Percentiles rank a stretch among this genome's conserved stretches.
phyloP scores from a whole-genome alignment of 2,888 invertebrate species.

The Clusia tigrina region DNA sequence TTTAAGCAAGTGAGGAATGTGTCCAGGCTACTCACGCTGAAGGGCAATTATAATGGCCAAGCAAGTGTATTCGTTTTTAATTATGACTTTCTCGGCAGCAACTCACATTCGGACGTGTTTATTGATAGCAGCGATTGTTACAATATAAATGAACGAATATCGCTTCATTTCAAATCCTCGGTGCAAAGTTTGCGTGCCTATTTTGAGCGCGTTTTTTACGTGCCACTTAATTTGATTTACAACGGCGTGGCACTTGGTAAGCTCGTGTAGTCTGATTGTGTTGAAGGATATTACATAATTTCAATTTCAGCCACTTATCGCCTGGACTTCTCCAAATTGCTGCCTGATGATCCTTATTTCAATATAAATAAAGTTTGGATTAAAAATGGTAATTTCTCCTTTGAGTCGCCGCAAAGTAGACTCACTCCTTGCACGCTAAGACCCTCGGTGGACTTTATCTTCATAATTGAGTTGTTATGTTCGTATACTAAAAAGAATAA shows the following conservation, averaged over 20 bases:
- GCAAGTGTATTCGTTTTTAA: constrained; percentile 41
- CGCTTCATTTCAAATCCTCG: constrained; percentile 65
- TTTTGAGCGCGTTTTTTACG: constrained; percentile 63
- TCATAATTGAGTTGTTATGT: constrained; percentile 42
- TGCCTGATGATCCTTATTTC: constrained; percentile 47
- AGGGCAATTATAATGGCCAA: constrained; percentile 5
- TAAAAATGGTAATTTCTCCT: constrained; percentile 41
- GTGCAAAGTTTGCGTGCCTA: constrained; percentile 63
- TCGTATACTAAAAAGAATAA: constrained; percentile 21
- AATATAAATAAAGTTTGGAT: constrained; percentile 26
- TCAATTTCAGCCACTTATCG: constrained; percentile 46
- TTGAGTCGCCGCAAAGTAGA: constrained; percentile 42
- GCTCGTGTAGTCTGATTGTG: background rate
- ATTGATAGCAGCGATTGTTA: constrained; percentile 54
- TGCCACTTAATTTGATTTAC: constrained; percentile 64
- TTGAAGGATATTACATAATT: background rate
- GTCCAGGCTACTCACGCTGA: constrained; percentile 41
- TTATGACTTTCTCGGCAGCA: constrained; percentile 58
- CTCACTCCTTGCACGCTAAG: constrained; percentile 39
- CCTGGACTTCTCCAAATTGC: constrained; percentile 47
- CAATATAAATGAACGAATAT: constrained; percentile 64
- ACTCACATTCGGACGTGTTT: constrained; percentile 49
- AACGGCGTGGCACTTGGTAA: constrained; percentile 60
- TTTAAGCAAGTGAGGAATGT: constrained; percentile 52
- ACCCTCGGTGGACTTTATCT: constrained; percentile 51